phyloP scores from a whole-genome alignment of 2,888 invertebrate species.

The Papilio gigon region DNA sequence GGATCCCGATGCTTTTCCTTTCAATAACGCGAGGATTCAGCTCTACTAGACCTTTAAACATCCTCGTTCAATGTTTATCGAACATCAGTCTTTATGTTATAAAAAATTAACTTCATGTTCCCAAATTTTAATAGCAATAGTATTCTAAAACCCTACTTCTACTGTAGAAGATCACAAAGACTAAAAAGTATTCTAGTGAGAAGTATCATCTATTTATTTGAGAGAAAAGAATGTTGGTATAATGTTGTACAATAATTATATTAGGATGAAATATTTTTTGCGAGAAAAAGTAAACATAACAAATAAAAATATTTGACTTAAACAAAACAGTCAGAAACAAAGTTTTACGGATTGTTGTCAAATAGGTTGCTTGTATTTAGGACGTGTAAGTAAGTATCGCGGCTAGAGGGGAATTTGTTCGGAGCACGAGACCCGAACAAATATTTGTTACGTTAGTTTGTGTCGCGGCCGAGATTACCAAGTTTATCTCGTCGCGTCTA shows the following conservation, averaged over 20 bases:
- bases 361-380: slow-evolving; percentile 34
- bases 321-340: not conserved
- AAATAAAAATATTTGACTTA: not conserved
- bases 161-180: too few species aligned
- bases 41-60: slow-evolving; percentile 27
- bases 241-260: too few species aligned
- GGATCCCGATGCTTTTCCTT: slow-evolving; percentile 51
- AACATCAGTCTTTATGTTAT: not conserved
- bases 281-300: not conserved
- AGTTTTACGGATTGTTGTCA: slow-evolving; percentile 4
- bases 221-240: too few species aligned
- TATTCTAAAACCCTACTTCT: too few species aligned
- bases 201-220: too few species aligned
- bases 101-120: not conserved
- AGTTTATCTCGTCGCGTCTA: slow-evolving; percentile 68
- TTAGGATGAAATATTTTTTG: too few species aligned
- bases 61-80: slow-evolving; percentile 21
- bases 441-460: slow-evolving; percentile 70
- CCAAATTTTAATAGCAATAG: too few species aligned
- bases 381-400: slow-evolving; percentile 46
- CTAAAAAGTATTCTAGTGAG: too few species aligned
- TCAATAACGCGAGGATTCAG: slow-evolving; percentile 44
- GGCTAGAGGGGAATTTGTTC: slow-evolving; percentile 55
- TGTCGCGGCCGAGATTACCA: slow-evolving; percentile 66
- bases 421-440: slow-evolving; percentile 55